Evolutionary conservation across 1,140 invertebrate species (phyloP), one percentile per base, ranked within the genome.

Genomic region (Paraescarpia echinospica): DNA sequence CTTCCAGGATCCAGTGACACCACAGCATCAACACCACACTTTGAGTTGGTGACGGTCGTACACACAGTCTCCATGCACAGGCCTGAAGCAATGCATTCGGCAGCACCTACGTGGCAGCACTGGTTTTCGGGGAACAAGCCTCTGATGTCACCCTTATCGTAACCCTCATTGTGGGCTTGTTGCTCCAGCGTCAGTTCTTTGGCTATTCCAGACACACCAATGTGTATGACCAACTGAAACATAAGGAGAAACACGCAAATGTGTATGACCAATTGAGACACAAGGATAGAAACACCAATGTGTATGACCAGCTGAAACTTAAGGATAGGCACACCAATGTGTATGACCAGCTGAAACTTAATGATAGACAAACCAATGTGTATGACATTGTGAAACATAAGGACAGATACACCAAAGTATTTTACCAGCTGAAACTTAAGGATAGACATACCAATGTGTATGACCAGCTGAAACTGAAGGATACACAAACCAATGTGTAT

Each of bases 141-240:
- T 91, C 93, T 93, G 31, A 96, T 95, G 94, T 97, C 96, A 14
- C 93, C 91, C 59, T 94, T 95, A 88, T 94, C 93, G 93, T 96
- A 96, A 0, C 96, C 96, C 92, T 94, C 94, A 93, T 96, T 97
- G 94, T 96, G 96, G 35, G 96, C 96, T 89, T 94, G 93, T 93
- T 96, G 96, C 94, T 97, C 96, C 59, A 97, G 91, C 0, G 96
- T 96, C 27, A 97, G 93, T 91, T 95, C 95, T 89, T 95, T 95
- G 9, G 96, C 96, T 33, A 96, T 95, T n/a, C 96, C 95, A n/a
- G 96, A 96, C n/a, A 97, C 96, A 89, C 96, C 96, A 34, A 96
- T 96, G 94, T 96, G 96, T 18, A 97, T 95, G 12, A 96, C 94
- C 89, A 97, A 94, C 96, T 96, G 59, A 77, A 77, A 77, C 59